Evolutionary conservation across 2,888 invertebrate genomes (phyloP), one percentile per base, ranked within the genome.

Genomic region (Pantelozetes paolii): DNA sequence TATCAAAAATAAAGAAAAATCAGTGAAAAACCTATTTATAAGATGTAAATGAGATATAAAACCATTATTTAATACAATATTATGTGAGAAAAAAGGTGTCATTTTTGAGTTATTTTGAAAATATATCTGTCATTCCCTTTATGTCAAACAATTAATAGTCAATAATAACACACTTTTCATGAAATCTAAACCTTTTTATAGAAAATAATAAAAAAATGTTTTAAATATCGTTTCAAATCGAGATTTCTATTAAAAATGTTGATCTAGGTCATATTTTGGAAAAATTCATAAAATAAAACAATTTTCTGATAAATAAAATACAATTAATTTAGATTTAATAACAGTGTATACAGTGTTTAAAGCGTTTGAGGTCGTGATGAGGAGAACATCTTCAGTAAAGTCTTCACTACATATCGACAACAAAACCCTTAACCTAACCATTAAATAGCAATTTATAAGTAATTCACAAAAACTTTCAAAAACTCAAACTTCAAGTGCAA

Each of bases 401-500:
- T n/a, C n/a, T n/a, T n/a, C n/a, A n/a, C n/a, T n/a, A n/a, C n/a
- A n/a, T 30, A 18, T 30, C 18, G 59, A 30, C 30, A 59, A 59
- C 18, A 59, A 18, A 59, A 15, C 59, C 30, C 30, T 59, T 59
- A 59, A 59, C 59, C 59, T 59, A 59, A 59, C 30, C 30, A 59
- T 59, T 30, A 26, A 30, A 30, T 59, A 30, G 26, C 18, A 26
- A 30, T 30, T 26, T 59, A 59, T 18, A 59, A 59, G 26, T 15
- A 26, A 30, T 30, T 26, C 23, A 59, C 15, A 59, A n/a, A 48
- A 54, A 26, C 54, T 54, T 54, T 54, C 54, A 54, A 54, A 54
- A 54, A 48, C 54, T 48, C n/a, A n/a, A n/a, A 64, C n/a, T 40
- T 36, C 62, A 64, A 64, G 36, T 36, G 26, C 62, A 62, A 26